Evolutionary conservation across 2,888 invertebrate genomes (phyloP).

Genomic region (Criorhina ranunculi): DNA sequence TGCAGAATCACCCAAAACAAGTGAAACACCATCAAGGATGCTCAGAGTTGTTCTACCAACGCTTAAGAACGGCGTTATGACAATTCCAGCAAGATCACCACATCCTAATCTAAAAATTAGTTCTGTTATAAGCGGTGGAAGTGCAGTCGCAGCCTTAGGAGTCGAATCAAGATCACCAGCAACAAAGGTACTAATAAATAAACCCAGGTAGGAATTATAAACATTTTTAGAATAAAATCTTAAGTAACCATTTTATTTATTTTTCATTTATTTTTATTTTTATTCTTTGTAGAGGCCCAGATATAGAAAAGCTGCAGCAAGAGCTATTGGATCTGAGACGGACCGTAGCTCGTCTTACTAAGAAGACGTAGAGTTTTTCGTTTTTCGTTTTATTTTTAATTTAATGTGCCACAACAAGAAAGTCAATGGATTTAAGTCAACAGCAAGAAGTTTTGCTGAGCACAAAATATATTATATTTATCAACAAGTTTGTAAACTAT

Average conservation of each 20-base stretch:
- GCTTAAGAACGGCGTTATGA: conserved; percentile 45
- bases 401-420: neutral
- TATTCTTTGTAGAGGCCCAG: conserved; percentile 47
- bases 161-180: conserved; percentile 4
- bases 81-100: conserved; percentile 24
- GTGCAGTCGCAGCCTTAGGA: conserved; percentile 20
- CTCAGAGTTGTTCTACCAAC: conserved; percentile 43
- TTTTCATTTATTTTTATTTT: conserved; percentile 5
- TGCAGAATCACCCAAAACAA: neutral
- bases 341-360: conserved; percentile 79
- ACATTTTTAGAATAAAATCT: neutral
- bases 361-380: conserved; percentile 54
- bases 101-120: conserved; percentile 80
- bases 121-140: conserved; percentile 78
- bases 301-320: conserved; percentile 79
- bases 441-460: neutral
- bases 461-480: neutral
- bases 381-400: neutral
- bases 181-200: neutral
- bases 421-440: too few species aligned
- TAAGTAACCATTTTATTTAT: neutral
- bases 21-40: neutral
- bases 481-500: neutral
- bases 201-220: conserved; percentile 12
- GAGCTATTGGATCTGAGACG: conserved; percentile 80